Evolutionary conservation across 1,140 invertebrate genomes (phyloP).

Genomic region (Leptinotarsa lineolata): DNA sequence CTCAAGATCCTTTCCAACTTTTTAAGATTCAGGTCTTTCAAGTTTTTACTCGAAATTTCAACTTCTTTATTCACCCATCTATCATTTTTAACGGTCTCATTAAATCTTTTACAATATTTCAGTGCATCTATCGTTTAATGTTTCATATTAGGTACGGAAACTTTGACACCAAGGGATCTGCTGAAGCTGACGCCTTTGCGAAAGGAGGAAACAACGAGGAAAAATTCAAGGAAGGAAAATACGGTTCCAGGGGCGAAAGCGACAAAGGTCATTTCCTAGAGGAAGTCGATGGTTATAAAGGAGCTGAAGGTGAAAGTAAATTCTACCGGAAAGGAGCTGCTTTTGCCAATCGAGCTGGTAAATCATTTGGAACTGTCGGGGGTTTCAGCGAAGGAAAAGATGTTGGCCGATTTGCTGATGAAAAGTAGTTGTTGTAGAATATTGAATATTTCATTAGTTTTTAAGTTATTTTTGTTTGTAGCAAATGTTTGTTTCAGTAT

Average conservation of each 20-base stretch:
- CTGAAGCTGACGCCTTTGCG: not conserved
- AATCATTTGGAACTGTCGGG: not conserved
- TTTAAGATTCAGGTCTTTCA: no score
- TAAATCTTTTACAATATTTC: no score
- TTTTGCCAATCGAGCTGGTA: conserved; percentile 14
- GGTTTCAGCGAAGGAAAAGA: not conserved
- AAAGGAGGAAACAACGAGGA: conserved; percentile 7
- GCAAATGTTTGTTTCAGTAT: no score
- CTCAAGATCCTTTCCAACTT: no score
- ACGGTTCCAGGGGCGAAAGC: not conserved
- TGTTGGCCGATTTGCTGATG: not conserved
- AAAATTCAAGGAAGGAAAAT: conserved; percentile 1
- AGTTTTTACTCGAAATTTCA: no score
- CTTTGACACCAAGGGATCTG: not conserved
- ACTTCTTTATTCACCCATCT: no score
- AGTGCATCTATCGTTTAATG: no score
- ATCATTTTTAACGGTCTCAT: no score
- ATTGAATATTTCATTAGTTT: no score
- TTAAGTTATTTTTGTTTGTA: no score
- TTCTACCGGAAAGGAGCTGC: conserved; percentile 10
- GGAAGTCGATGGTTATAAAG: conserved; percentile 12
- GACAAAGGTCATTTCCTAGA: conserved; percentile 16
- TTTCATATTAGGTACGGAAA: conserved; percentile 12
- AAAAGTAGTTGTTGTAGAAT: not conserved
- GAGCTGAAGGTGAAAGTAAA: conserved; percentile 7